phyloP scores from a whole-genome alignment of 2,888 invertebrate species.

The Cephus nigrinus region DNA sequence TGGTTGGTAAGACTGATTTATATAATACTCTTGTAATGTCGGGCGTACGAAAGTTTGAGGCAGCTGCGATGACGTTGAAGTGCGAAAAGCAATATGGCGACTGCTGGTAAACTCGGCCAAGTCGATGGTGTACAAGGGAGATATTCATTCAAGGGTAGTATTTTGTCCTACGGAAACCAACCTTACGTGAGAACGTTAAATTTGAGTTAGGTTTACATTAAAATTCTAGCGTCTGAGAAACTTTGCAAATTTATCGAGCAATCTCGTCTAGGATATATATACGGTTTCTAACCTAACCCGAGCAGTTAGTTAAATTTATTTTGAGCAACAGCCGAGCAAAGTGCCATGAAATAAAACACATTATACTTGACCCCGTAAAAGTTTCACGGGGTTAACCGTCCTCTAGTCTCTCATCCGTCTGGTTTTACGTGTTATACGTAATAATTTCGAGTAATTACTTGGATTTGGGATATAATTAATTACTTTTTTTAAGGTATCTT shows the following conservation, averaged over 20 bases:
- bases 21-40: not conserved
- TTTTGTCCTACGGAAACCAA: not conserved
- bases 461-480: not conserved
- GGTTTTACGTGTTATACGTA: not conserved
- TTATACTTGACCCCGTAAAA: conserved; percentile 39
- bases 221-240: conserved; percentile 42
- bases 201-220: conserved; percentile 30
- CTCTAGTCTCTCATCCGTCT: not conserved
- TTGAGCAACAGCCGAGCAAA: conserved; percentile 25
- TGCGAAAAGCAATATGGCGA: not conserved
- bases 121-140: not conserved
- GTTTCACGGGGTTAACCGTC: conserved; percentile 19
- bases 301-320: conserved; percentile 33
- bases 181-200: not conserved
- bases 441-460: not conserved
- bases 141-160: not conserved
- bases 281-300: conserved; percentile 23
- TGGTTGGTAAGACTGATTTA: not conserved
- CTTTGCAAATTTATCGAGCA: conserved; percentile 46
- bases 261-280: conserved; percentile 47
- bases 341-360: conserved; percentile 30
- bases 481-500: not conserved
- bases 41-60: not conserved
- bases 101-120: not conserved
- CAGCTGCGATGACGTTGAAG: not conserved